Percentiles rank a stretch among this genome's conserved stretches.
phyloP scores from a whole-genome alignment of 1,140 invertebrate species.

The Phymorhynchus buccinoides region DNA sequence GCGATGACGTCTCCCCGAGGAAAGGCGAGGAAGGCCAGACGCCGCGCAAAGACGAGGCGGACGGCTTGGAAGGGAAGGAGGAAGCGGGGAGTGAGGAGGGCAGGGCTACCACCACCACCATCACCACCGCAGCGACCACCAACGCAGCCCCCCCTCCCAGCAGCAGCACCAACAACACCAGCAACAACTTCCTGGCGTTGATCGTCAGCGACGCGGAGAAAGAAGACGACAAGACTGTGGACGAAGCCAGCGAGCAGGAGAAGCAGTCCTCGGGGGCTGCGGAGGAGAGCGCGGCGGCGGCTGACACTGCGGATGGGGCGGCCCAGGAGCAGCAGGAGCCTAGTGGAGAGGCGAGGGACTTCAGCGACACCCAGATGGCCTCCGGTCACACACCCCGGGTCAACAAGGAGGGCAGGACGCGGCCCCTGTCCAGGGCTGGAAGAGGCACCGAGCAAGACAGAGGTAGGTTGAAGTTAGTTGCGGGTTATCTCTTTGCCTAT shows the following conservation, averaged over 20 bases:
- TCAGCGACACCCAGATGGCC: constrained; percentile 19
- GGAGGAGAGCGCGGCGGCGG: not conserved
- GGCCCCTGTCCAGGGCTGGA: constrained; percentile 17
- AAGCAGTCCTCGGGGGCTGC: not conserved
- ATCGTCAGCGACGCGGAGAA: constrained; percentile 30
- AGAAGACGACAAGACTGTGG: not conserved
- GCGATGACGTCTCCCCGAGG: not conserved
- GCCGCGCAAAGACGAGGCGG: not conserved
- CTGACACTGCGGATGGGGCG: not conserved
- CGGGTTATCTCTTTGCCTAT: not conserved
- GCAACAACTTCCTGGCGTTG: constrained; percentile 24
- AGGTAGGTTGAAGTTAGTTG: not conserved
- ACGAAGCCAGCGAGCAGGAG: not conserved
- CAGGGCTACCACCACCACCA: not conserved
- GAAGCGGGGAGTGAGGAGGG: not conserved
- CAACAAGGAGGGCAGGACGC: not conserved
- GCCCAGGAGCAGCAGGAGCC: not conserved
- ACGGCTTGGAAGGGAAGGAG: not conserved
- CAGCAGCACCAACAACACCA: constrained; percentile 22
- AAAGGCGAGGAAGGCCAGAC: not conserved
- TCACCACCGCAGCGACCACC: not conserved
- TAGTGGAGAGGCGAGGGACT: not conserved
- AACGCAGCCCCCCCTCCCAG: not conserved
- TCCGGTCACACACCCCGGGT: not conserved
- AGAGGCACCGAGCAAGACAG: not conserved